Base-by-base conservation (phyloP, 2,113 vertebrate genomes). In the Platichthys stellatus region DNA sequence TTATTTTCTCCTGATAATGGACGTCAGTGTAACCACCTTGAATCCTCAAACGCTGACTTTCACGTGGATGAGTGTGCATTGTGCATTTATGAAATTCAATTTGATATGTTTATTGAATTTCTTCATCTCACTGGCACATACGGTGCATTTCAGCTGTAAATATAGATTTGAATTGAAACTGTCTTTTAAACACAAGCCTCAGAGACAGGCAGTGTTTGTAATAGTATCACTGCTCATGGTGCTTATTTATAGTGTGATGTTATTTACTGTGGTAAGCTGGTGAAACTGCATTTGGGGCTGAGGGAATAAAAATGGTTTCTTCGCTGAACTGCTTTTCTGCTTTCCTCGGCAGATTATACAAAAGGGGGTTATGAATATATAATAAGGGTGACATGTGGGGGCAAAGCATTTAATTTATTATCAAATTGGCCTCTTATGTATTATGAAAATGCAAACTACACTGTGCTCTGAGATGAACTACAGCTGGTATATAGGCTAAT, bases 371-470 rank as follows among this genome's bases (percentile, higher is more conserved):
- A 81, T 82, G 57, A 84, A 82, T 83, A 87, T 85, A 81, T 56
- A 26, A 10, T 26, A 69, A 67, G 49, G 51, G 51, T n/a, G 51
- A 23, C 20, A 0, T 79, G 43, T 63, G 35, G 68, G 74, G 62
- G 57, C 21, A 74, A 71, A 65, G 38, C 54, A 70, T 83, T 86
- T 80, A 15, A 83, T 75, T 83, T 74, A 2, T 61, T 85, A 85
- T 79, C 69, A 79, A 76, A 71, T n/a, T 0, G 21, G 67, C 51
- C 21, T 51, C 17, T 77, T 59, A 66, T 72, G 71, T 74, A 74
- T 88, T 65, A 73, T 81, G 65, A 71, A 81, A 83, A 88, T 83
- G 81, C 49, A 74, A 76, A 83, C 84, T 6, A 0, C 15, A 3
- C 10, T 45, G 60, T 47, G 63, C 56, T 70, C 31, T 68, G 54